Evolutionary conservation across 2,797 vertebrate species (phyloP).

Genomic region (Buceros bicornis): DNA sequence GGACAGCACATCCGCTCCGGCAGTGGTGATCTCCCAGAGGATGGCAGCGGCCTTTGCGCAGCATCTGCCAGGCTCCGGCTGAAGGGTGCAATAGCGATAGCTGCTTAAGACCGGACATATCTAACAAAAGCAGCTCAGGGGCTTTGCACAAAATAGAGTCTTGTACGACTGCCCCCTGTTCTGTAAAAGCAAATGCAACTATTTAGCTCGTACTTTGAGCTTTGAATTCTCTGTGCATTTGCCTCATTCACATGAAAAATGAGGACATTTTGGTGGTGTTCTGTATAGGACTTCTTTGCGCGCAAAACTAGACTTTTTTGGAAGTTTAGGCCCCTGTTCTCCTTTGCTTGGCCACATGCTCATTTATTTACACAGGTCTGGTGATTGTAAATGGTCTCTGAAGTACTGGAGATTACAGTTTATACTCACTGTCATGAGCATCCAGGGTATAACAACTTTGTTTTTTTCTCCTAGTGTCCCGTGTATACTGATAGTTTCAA

Average conservation of each 20-base stretch:
- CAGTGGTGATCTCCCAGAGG: background rate
- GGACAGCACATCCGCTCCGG: background rate
- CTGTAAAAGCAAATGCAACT: background rate
- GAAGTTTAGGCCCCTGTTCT: background rate
- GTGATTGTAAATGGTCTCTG: background rate
- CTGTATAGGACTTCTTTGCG: background rate
- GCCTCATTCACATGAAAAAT: background rate
- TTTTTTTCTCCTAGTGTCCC: background rate
- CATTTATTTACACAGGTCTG: background rate
- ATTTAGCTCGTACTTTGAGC: background rate
- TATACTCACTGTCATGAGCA: background rate
- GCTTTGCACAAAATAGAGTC: background rate
- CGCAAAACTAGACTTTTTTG: background rate
- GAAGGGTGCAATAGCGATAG: fast-evolving
- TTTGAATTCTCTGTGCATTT: background rate
- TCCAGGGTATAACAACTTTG: background rate
- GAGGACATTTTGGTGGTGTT: background rate
- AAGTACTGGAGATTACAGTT: background rate
- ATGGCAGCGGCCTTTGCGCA: background rate
- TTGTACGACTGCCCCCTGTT: background rate
- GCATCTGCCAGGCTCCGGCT: background rate
- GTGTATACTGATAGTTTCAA: background rate
- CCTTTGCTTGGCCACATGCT: background rate
- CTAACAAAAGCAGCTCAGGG: background rate
- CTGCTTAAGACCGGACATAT: background rate